phyloP scores from a whole-genome alignment of 1,140 invertebrate genomes.

The Pygmarrhopalites habei region DNA sequence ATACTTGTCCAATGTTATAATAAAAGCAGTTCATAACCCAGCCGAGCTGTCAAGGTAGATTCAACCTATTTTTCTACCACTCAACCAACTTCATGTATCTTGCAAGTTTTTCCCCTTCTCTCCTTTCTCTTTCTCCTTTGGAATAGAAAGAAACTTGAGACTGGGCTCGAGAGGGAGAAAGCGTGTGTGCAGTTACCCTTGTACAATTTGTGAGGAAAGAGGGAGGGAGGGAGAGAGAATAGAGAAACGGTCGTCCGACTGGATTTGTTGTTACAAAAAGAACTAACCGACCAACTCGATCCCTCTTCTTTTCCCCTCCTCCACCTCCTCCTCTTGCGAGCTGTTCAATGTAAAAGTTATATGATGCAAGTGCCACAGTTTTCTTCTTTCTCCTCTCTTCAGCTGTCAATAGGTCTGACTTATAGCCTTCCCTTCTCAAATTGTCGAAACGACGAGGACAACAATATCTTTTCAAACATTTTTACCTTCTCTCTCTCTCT shows the following conservation, averaged over 20 bases:
- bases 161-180: neutral
- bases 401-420: neutral
- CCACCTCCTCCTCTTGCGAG: too few relatives aligned
- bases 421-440: neutral
- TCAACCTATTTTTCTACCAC: neutral
- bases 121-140: too few relatives aligned
- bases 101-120: neutral
- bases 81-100: neutral
- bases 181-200: neutral
- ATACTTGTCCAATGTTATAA: neutral
- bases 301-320: neutral
- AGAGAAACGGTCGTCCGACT: neutral
- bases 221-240: neutral
- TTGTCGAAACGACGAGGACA: too few relatives aligned
- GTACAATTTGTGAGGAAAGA: too few relatives aligned
- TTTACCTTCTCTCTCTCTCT: too few relatives aligned
- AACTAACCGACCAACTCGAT: neutral
- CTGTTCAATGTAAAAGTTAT: neutral
- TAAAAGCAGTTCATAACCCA: neutral
- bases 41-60: neutral
- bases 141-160: neutral
- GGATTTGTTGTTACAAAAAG: neutral
- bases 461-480: too few relatives aligned
- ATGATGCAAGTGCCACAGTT: neutral
- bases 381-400: neutral